Percentiles rank a stretch among this genome's conserved stretches.
Evolutionary conservation across 2,113 vertebrate species (phyloP).

Genomic region (Apaloderma vittatum): DNA sequence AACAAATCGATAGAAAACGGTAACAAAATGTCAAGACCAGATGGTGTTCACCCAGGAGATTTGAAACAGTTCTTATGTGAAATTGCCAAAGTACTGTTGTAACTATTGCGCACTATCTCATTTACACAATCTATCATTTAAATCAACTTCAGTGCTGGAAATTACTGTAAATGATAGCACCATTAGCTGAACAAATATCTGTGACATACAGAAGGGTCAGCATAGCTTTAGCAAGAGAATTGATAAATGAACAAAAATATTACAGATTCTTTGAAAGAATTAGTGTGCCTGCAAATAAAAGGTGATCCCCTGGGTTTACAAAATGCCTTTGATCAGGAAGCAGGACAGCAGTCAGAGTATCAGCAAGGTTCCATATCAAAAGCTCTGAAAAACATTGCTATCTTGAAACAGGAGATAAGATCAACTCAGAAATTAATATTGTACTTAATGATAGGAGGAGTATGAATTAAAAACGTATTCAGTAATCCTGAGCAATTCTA

Average conservation of each 20-base stretch:
- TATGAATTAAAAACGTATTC: background rate
- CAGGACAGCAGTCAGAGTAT: background rate
- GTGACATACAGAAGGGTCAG: background rate
- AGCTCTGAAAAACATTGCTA: background rate
- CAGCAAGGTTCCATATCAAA: background rate
- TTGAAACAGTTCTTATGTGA: background rate
- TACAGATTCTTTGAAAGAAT: background rate
- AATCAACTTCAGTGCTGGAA: background rate
- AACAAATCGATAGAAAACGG: background rate
- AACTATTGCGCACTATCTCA: background rate
- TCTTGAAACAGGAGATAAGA: background rate
- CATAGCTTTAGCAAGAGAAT: background rate
- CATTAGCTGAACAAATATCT: background rate
- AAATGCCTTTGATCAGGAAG: background rate
- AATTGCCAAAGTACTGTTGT: background rate
- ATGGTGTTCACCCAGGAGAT: background rate
- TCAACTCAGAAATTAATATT: background rate
- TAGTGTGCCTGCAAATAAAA: background rate
- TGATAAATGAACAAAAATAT: background rate
- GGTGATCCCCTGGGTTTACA: background rate
- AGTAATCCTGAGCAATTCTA: background rate
- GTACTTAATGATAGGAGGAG: background rate
- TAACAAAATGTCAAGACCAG: slow-evolving; percentile 16
- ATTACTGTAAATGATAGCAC: background rate
- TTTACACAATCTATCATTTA: slow-evolving; percentile 1